Evolutionary conservation across 2,113 vertebrate species (phyloP).

Genomic region (Ceyx cyanopectus): DNA sequence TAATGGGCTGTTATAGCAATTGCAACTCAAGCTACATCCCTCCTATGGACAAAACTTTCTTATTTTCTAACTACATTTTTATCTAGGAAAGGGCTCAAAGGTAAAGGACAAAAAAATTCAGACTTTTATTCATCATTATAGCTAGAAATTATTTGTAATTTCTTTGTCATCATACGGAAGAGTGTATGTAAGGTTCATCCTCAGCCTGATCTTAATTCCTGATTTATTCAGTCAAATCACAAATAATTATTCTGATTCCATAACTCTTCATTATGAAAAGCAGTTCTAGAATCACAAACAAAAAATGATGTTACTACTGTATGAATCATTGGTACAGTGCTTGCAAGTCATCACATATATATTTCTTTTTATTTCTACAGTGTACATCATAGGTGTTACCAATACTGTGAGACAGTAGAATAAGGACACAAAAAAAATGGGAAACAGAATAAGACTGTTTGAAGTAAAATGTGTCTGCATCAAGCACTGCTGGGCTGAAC

Average conservation of each 20-base stretch:
- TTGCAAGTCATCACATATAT: neutral
- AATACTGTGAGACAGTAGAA: neutral
- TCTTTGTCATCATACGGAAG: neutral
- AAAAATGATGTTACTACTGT: neutral
- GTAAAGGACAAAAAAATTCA: neutral
- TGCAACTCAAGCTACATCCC: neutral
- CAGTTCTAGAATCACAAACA: neutral
- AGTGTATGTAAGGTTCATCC: neutral
- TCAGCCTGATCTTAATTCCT: neutral
- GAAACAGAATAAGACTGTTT: neutral
- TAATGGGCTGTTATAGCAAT: neutral
- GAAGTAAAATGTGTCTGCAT: neutral
- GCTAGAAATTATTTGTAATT: neutral
- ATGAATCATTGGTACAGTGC: neutral
- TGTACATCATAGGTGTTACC: neutral
- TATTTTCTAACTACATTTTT: conserved; percentile 5
- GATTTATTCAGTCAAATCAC: neutral
- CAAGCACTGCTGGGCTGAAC: neutral
- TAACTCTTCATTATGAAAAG: neutral
- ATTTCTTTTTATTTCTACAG: neutral
- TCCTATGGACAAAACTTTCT: neutral
- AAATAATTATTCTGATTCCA: neutral
- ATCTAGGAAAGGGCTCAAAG: neutral
- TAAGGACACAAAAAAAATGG: rapidly evolving
- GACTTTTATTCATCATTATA: neutral